phyloP scores from a whole-genome alignment of 2,888 invertebrate genomes.

The Cloeon dipterum region DNA sequence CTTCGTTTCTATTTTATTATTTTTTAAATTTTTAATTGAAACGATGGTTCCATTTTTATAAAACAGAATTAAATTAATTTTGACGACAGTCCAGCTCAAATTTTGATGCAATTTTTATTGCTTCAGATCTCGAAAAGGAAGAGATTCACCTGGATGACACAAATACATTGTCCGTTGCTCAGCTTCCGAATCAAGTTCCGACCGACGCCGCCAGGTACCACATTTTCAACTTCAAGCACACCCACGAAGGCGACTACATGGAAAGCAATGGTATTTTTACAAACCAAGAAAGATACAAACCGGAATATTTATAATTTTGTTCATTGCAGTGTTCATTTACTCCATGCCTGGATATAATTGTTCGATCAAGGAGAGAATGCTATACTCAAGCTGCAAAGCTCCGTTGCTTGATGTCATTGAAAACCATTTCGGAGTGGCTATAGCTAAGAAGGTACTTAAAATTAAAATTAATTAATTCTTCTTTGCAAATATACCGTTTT shows the following conservation, averaged over 20 bases:
- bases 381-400: slow-evolving; percentile 94
- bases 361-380: slow-evolving; percentile 92
- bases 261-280: slow-evolving; percentile 48
- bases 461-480: background rate
- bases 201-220: slow-evolving; percentile 75
- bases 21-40: too few species aligned
- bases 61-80: too few species aligned
- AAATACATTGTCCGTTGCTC: slow-evolving; percentile 36
- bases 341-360: slow-evolving; percentile 95
- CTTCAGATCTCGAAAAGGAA: slow-evolving; percentile 61
- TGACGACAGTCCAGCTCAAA: too few species aligned
- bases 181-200: slow-evolving; percentile 60
- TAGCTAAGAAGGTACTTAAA: slow-evolving; percentile 60
- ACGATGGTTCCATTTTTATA: too few species aligned
- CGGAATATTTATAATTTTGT: slow-evolving; percentile 5
- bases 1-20: too few species aligned
- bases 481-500: too few species aligned
- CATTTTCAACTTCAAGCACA: slow-evolving; percentile 72
- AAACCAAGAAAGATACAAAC: too few species aligned
- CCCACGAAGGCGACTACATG: slow-evolving; percentile 75
- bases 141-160: slow-evolving; percentile 61
- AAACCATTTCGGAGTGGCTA: slow-evolving; percentile 42
- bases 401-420: slow-evolving; percentile 69
- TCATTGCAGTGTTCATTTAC: slow-evolving; percentile 72
- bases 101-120: too few species aligned